Evolutionary conservation across 2,888 invertebrate species (phyloP), one percentile per base, ranked within the genome.

Genomic region (Slavum lentiscoides): DNA sequence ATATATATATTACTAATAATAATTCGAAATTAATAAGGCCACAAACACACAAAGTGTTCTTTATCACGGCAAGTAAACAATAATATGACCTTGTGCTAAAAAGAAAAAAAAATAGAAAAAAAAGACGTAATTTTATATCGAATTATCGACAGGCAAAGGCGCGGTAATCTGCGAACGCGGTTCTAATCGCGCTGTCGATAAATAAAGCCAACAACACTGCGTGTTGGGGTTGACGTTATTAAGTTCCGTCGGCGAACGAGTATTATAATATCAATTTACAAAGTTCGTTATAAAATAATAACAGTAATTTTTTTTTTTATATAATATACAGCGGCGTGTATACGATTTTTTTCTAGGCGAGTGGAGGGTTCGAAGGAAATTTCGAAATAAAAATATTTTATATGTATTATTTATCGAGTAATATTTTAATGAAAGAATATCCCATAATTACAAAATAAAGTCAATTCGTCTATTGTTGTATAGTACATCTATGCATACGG

Each of bases 1-100:
- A 6, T 43, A 8, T 58, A n/a, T 9, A 59, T 21, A n/a, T 21
- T 21, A 9, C 1, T 11, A 30, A 21, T 64, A n/a, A 39, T 55
- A 66, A 55, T 55, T 39, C 37, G 30, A 64, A 74, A 64, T 37
- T 74, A 74, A 74, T 74, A 66, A 74, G 55, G 64, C 37, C 66
- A 66, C 23, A 23, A 30, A 30, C 30, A 4, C 30, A 30, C 30
- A 30, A 30, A 30, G 11, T 23, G 49, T 49, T 9, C 30, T 23
- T 74, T 62, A 62, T 73, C 49, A 30, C 19, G 13, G 1, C 13
- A 49, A 3, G 49, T 66, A 74, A 66, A 66, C 37, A 74, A 39
- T 53, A 19, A 5, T 66, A 23, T 8, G 66, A 74, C 74, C 74
- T 74, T 55, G 74, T 39, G 37, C 74, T 74, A 64, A 74, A 62